Percentiles rank a stretch among this genome's conserved stretches.
Conservation (phyloP, 2,888 invertebrate genomes). For the Calameuta filiformis region DNA sequence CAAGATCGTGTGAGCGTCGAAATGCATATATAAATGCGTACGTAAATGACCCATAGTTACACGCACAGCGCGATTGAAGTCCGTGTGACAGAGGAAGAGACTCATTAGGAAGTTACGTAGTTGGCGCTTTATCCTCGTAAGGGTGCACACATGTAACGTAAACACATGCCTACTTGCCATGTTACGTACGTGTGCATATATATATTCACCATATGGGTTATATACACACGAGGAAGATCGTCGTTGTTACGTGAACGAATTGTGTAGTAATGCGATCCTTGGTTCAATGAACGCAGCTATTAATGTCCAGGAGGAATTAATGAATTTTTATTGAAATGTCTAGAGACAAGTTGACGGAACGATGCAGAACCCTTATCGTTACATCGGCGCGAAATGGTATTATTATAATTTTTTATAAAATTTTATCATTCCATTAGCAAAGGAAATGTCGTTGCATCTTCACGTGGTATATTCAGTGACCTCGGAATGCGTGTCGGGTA, state of each 20-base stretch:
- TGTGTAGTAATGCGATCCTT: neutral
- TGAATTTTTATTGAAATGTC: neutral
- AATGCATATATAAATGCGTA: slow-evolving; percentile 14
- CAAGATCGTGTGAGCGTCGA: slow-evolving; percentile 13
- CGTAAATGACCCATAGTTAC: slow-evolving; percentile 1
- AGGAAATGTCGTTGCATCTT: neutral
- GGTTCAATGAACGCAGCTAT: neutral
- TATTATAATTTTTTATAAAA: neutral
- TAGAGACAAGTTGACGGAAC: neutral
- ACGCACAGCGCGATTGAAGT: slow-evolving; percentile 6
- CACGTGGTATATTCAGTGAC: neutral
- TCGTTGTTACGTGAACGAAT: neutral
- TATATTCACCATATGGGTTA: neutral
- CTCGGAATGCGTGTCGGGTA: neutral
- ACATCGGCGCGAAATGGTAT: neutral
- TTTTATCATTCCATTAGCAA: neutral
- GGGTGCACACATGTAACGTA: slow-evolving; percentile 23
- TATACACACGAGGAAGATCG: neutral
- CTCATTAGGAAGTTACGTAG: slow-evolving; percentile 49
- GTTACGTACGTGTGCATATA: neutral
- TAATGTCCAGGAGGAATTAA: neutral
- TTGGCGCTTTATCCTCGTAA: slow-evolving; percentile 34
- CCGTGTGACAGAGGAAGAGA: slow-evolving; percentile 47
- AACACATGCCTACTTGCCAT: slow-evolving; percentile 22
- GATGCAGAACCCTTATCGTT: neutral